Percentiles rank a stretch among this genome's conserved stretches.
phyloP scores from a whole-genome alignment of 2,888 invertebrate species.

The Balanococcus diminutus region DNA sequence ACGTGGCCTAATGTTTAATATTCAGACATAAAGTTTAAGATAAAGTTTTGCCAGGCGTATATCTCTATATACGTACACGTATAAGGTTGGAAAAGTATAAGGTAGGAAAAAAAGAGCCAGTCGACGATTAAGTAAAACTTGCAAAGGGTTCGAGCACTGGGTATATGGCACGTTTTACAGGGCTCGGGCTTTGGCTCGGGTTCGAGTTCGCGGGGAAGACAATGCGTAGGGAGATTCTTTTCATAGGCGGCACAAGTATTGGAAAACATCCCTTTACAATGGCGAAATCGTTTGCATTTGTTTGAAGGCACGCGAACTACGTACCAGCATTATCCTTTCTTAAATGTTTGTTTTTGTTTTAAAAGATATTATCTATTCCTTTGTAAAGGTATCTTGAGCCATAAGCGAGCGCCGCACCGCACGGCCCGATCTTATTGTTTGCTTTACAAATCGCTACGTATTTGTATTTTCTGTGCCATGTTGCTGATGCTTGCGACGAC shows the following conservation, averaged over 20 bases:
- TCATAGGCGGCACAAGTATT: slow-evolving; percentile 29
- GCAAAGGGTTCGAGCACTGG: background rate
- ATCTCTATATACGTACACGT: background rate
- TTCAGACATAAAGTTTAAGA: slow-evolving; percentile 5
- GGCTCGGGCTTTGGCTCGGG: background rate
- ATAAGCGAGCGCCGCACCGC: background rate
- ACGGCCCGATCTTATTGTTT: background rate
- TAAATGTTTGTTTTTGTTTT: slow-evolving; percentile 43
- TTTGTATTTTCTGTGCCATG: background rate
- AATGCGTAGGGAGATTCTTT: slow-evolving; percentile 39
- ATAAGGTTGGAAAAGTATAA: background rate
- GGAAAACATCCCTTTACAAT: slow-evolving; percentile 39
- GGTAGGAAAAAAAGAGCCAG: background rate
- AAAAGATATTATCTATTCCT: slow-evolving; percentile 39
- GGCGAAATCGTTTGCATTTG: slow-evolving; percentile 35
- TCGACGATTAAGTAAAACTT: background rate
- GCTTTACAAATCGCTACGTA: background rate
- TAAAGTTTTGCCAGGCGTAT: background rate
- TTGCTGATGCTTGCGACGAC: background rate
- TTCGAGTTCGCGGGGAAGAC: background rate
- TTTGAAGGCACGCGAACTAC: slow-evolving; percentile 38
- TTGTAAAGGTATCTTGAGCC: background rate
- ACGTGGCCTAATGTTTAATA: slow-evolving; percentile 2
- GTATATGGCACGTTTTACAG: background rate
- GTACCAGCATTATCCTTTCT: slow-evolving; percentile 41